Base-by-base conservation (phyloP, 2,888 invertebrate species). In the Autographa pulchrina region DNA sequence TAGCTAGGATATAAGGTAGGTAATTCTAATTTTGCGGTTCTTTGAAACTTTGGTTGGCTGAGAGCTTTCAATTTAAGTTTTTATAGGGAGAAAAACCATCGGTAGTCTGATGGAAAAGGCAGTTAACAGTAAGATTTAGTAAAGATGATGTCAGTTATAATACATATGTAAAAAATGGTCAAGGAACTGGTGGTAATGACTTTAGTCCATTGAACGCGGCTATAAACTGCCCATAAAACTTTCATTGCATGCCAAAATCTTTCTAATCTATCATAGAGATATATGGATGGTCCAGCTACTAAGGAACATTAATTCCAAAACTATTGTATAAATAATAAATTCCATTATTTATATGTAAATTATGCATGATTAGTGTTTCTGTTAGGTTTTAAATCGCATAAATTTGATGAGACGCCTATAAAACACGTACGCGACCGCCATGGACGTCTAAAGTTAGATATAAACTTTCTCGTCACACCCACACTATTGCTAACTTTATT, bases 401-500 rank as follows among this genome's bases (percentile, higher is more conserved):
- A 81, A 83, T 83, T 85, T 76, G 54, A 59, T 61, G n/a, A 32
- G 72, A 78, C 66, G 73, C 72, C 74, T 74, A 76, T 85, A 79
- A 76, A 76, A 66, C 74, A 78, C 70, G 6, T 56, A 56, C 25
- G 16, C 8, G 72, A 82, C 80, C 73, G 72, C 72, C 81, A 81
- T 82, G 74, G 83, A 84, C 20, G 77, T 81, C 78, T 81, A n/a
- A n/a, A 48, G 70, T 71, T 76, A 72, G 64, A 68, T 68, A 71
- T 68, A 69, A 80, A 88, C 89, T 89, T 89, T 89, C 88, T 70
- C 89, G 68, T 68, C 77, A 65, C 81, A 62, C 73, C 67, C 81
- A 81, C 85, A 70, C 79, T 77, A 81, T 85, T 83, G 84, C 86
- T 81, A 84, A 85, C 82, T 86, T 82, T 81, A 85, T 86, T 88